phyloP scores from a whole-genome alignment of 1,140 invertebrate genomes.

The Propsilocerus akamusi region DNA sequence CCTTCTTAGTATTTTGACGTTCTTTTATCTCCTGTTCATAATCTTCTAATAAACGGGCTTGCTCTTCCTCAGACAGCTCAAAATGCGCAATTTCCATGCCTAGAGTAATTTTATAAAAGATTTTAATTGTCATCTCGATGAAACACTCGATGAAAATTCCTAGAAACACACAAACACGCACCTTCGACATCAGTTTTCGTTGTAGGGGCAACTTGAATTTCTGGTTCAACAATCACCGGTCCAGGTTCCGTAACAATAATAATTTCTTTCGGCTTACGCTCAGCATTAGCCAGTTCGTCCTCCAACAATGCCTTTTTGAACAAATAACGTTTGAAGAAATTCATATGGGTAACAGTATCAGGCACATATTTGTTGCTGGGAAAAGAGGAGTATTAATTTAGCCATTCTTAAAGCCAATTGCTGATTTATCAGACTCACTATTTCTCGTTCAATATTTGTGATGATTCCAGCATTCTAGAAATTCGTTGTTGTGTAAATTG shows the following conservation, averaged over 20 bases:
- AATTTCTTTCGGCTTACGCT: slow-evolving; percentile 9
- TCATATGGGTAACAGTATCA: slow-evolving; percentile 19
- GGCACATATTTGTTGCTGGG: slow-evolving; percentile 9
- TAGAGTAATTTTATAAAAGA: background rate
- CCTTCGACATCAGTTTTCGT: too few relatives aligned
- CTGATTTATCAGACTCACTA: slow-evolving; percentile 19
- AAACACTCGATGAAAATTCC: background rate
- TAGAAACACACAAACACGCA: background rate
- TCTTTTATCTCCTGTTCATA: slow-evolving; percentile 23
- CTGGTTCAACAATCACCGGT: background rate
- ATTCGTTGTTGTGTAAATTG: slow-evolving; percentile 24
- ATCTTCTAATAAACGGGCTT: slow-evolving; percentile 22
- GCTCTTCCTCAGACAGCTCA: slow-evolving; percentile 23
- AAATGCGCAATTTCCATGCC: slow-evolving; percentile 21
- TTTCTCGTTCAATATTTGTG: slow-evolving; percentile 20
- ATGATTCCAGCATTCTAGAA: slow-evolving; percentile 19
- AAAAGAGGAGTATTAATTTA: background rate
- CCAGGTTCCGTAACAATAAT: background rate
- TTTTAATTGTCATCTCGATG: background rate
- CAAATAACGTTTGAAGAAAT: slow-evolving; percentile 26
- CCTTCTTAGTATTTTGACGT: slow-evolving; percentile 5
- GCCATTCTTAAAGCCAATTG: background rate
- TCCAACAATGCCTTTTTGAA: slow-evolving; percentile 26
- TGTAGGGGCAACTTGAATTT: too few relatives aligned
- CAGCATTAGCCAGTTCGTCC: slow-evolving; percentile 21